These are phyloP conservation scores for Dichetophora obliterata DNA, from an alignment of 2,888 invertebrate genomes.

Conservation along the genomic window DNA sequence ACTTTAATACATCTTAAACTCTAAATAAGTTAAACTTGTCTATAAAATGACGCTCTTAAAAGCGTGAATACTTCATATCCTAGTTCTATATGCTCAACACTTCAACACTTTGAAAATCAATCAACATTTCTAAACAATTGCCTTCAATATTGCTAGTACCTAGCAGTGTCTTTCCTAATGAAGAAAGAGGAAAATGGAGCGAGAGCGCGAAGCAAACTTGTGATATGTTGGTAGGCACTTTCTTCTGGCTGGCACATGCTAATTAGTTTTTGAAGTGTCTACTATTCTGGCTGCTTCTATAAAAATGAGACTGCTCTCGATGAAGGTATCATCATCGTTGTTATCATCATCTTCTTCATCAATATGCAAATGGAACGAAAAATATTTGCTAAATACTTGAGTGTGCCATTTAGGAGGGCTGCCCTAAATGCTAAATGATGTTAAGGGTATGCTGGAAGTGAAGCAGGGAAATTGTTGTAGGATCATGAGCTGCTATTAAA, in stretches of 20 bases:
- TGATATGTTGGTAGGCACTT: background rate
- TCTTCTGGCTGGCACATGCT: background rate
- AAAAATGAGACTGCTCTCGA: background rate
- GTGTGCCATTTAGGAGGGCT: background rate
- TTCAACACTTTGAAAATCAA: slow-evolving; percentile 32
- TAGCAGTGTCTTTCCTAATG: slow-evolving; percentile 17
- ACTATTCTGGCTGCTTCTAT: background rate
- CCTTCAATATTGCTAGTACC: background rate
- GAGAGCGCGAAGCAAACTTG: background rate
- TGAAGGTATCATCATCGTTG: background rate
- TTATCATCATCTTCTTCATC: slow-evolving; percentile 11
- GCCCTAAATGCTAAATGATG: background rate
- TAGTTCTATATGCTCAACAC: slow-evolving; percentile 28
- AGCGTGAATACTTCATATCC: slow-evolving; percentile 29
- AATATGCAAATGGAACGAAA: slow-evolving; percentile 34
- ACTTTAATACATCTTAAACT: background rate
- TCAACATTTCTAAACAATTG: slow-evolving; percentile 1
- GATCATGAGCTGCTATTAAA: too few species aligned
- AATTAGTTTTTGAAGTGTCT: background rate
- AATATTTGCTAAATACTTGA: slow-evolving; percentile 35
- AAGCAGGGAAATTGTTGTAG: too few species aligned
- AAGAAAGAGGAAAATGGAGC: background rate
- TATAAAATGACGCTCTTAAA: background rate
- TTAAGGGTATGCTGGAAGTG: background rate
- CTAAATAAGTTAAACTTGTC: background rate